A percentile compares a stretch with the other conserved stretches of the same genome.
These are phyloP conservation scores for Campylomormyrus tamandua DNA, from an alignment of 2,113 vertebrate genomes.

Conservation along the genomic window DNA sequence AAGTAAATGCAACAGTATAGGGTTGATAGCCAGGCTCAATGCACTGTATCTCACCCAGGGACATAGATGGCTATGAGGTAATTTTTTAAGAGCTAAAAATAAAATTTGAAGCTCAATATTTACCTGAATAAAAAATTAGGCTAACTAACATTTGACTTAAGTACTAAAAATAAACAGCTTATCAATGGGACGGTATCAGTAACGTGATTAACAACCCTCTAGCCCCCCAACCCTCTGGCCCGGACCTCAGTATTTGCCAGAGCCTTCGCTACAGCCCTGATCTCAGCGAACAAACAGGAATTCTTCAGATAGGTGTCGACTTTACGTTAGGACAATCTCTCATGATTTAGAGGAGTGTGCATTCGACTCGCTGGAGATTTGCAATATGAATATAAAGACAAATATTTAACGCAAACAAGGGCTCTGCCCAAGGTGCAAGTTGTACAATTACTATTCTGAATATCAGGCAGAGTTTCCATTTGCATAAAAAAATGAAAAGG, in stretches of 20 bases:
- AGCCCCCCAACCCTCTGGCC: too few relatives aligned
- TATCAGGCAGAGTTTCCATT: not conserved
- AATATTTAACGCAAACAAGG: not conserved
- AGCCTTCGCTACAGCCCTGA: too few relatives aligned
- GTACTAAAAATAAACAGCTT: too few relatives aligned
- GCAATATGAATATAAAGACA: not conserved
- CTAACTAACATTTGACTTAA: too few relatives aligned
- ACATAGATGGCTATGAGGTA: too few relatives aligned
- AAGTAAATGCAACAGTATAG: not conserved
- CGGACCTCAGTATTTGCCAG: too few relatives aligned
- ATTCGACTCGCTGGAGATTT: not conserved
- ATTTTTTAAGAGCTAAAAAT: too few relatives aligned
- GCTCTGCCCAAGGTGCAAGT: not conserved
- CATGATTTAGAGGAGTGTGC: not conserved
- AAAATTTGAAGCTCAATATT: too few relatives aligned
- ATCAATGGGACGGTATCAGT: too few relatives aligned
- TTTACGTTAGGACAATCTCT: not conserved
- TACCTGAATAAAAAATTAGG: too few relatives aligned
- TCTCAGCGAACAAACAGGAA: not conserved
- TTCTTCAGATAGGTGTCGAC: not conserved
- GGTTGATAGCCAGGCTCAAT: not conserved
- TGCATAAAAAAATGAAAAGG: not conserved
- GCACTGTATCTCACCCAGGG: not conserved
- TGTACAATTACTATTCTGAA: not conserved
- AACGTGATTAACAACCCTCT: too few relatives aligned